Evolutionary conservation across 1,140 invertebrate species (phyloP).

Genomic region (Heterodera carotae): DNA sequence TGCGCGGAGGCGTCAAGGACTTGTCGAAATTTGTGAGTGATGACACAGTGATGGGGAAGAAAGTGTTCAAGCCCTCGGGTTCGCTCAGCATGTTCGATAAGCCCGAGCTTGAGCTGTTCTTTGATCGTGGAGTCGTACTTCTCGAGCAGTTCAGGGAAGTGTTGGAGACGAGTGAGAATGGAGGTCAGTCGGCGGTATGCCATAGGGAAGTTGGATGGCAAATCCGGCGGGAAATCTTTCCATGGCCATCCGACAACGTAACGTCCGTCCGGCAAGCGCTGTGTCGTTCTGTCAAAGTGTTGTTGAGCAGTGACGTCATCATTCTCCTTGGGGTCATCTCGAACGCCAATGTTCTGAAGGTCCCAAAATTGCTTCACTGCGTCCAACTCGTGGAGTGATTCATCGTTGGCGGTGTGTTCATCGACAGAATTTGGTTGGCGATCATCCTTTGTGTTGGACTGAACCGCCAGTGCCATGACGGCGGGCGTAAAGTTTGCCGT

Average conservation of each 20-base stretch:
- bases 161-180: neutral
- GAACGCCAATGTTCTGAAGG: constrained; percentile 32
- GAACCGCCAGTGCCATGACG: constrained; percentile 23
- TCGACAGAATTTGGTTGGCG: neutral
- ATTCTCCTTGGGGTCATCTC: constrained; percentile 33
- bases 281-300: constrained; percentile 28
- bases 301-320: constrained; percentile 23
- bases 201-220: constrained; percentile 25
- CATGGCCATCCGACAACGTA: constrained; percentile 30
- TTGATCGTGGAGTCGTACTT: neutral
- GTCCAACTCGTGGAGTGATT: neutral
- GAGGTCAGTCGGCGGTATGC: constrained; percentile 11
- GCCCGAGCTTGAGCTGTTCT: too few relatives aligned
- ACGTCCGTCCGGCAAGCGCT: neutral
- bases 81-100: too few relatives aligned
- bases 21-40: too few relatives aligned
- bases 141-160: constrained; percentile 22
- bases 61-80: too few relatives aligned
- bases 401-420: neutral
- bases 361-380: constrained; percentile 36
- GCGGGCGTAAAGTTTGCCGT: constrained; percentile 4
- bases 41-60: too few relatives aligned
- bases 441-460: neutral
- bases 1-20: constrained; percentile 52
- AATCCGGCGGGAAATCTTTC: constrained; percentile 21